A percentile compares a stretch with the other conserved stretches of the same genome.
Conservation (phyloP, 2,113 vertebrate species). For the Grantiella picta region DNA sequence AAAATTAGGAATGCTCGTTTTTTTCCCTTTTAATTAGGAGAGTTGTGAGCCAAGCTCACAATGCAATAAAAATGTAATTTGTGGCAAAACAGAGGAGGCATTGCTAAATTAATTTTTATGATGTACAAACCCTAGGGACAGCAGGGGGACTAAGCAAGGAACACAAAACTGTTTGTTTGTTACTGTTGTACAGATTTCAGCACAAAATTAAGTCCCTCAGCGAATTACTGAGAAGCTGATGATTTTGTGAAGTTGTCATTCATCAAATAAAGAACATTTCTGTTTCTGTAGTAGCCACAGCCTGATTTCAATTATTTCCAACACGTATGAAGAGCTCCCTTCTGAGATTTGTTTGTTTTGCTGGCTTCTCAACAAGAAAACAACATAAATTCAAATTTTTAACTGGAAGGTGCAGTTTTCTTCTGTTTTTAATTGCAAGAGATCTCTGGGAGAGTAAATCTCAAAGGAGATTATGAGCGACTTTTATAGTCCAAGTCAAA, state of each 20-base stretch:
- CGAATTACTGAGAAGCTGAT: neutral
- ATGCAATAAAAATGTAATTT: neutral
- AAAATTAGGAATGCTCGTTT: neutral
- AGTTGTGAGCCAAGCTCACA: neutral
- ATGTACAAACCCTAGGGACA: neutral
- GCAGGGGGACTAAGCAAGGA: neutral
- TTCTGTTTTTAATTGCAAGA: neutral
- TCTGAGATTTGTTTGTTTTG: neutral
- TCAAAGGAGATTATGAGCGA: neutral
- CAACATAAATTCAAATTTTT: neutral
- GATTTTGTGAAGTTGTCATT: neutral
- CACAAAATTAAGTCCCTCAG: neutral
- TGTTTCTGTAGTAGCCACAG: neutral
- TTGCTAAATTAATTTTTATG: constrained; percentile 14
- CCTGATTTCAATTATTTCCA: neutral
- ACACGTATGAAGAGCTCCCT: neutral
- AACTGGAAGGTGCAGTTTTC: neutral
- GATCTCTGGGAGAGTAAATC: neutral
- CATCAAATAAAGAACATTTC: neutral
- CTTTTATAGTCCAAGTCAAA: neutral
- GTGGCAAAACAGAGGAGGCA: neutral
- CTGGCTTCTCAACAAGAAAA: neutral
- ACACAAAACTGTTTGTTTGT: neutral
- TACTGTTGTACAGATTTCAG: neutral
- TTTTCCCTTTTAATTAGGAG: neutral